A percentile compares a stretch with the other conserved stretches of the same genome.
These are phyloP conservation scores for Sycobia sp. DNA, from an alignment of 1,140 invertebrate species.

Conservation along the genomic window DNA sequence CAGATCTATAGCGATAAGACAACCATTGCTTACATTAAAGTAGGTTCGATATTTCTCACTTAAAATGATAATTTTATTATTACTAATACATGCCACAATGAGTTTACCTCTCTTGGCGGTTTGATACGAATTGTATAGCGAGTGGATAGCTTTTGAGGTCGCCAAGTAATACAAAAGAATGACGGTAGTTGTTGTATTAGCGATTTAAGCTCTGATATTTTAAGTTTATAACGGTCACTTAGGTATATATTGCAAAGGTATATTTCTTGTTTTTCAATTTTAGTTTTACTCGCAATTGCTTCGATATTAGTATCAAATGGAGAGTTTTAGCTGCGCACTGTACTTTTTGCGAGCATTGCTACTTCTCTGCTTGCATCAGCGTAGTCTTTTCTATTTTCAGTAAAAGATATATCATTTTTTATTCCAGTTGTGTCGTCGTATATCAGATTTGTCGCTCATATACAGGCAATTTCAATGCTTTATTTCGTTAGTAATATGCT, in stretches of 20 bases:
- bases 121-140: slow-evolving; percentile 43
- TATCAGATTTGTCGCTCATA: too few species aligned
- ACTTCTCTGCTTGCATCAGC: too few species aligned
- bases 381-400: too few species aligned
- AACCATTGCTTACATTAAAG: slow-evolving; percentile 36
- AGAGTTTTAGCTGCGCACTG: too few species aligned
- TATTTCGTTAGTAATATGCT: too few species aligned
- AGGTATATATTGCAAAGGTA: slow-evolving; percentile 42
- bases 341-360: too few species aligned
- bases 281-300: too few species aligned
- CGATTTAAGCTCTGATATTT: slow-evolving; percentile 35
- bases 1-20: slow-evolving; percentile 41
- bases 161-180: slow-evolving; percentile 43
- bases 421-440: too few species aligned
- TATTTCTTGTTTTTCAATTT: too few species aligned
- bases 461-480: too few species aligned
- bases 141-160: slow-evolving; percentile 51
- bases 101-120: slow-evolving; percentile 41
- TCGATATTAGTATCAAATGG: too few species aligned
- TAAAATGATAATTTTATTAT: slow-evolving; percentile 33
- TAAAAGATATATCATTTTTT: too few species aligned
- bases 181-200: slow-evolving; percentile 41
- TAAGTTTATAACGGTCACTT: slow-evolving; percentile 35
- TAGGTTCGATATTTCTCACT: slow-evolving; percentile 40
- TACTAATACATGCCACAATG: slow-evolving; percentile 35